A percentile compares a stretch with the other conserved stretches of the same genome.
Conservation (phyloP, 1,140 invertebrate species). For the Tetramorium alpestre region DNA sequence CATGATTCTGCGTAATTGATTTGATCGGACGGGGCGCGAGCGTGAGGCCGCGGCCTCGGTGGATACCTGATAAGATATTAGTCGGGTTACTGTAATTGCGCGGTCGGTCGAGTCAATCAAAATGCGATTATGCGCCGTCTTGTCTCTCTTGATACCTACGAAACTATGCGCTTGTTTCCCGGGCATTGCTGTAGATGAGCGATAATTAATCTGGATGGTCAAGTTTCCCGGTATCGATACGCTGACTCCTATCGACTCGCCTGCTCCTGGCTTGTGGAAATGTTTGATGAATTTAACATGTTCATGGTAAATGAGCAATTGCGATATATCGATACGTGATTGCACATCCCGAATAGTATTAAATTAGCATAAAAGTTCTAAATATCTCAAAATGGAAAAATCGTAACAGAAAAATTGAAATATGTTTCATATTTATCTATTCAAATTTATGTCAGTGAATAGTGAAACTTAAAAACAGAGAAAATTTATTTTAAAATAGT, state of each 20-base stretch:
- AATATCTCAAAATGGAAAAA: not conserved
- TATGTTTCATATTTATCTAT: not conserved
- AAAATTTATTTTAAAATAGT: not conserved
- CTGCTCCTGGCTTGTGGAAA: not conserved
- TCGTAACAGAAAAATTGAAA: not conserved
- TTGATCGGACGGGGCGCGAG: not conserved
- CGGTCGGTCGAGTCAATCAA: slow-evolving; percentile 61
- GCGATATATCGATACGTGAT: not conserved
- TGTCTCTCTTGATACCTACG: slow-evolving; percentile 47
- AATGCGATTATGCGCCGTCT: slow-evolving; percentile 57
- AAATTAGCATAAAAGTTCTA: not conserved
- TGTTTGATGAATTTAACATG: slow-evolving; percentile 28
- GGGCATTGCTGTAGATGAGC: slow-evolving; percentile 3
- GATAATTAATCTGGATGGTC: slow-evolving; percentile 27
- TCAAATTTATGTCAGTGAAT: not conserved
- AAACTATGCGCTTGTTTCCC: slow-evolving; percentile 53
- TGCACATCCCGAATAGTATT: not conserved
- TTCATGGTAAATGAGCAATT: not conserved
- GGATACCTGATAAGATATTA: slow-evolving; percentile 64
- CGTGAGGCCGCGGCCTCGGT: slow-evolving; percentile 11
- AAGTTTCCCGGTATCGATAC: not conserved
- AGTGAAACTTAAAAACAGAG: not conserved
- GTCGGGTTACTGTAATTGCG: slow-evolving; percentile 55
- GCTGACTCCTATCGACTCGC: not conserved
- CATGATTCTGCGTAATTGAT: slow-evolving; percentile 63